Conservation (phyloP, 2,797 vertebrate species). For the Chaetophractus vellerosus region DNA sequence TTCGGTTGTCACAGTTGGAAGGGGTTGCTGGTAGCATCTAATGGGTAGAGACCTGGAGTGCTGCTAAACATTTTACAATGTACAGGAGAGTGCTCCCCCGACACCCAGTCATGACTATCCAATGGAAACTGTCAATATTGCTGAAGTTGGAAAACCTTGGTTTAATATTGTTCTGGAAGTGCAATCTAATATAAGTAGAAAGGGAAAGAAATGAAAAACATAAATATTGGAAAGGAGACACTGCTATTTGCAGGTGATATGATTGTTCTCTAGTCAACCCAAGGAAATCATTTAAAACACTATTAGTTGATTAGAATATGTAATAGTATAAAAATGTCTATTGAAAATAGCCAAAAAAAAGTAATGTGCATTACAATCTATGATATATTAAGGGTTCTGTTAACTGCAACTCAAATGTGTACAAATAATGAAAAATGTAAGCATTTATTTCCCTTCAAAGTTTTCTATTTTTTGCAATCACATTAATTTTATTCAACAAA, state of each 20-base stretch:
- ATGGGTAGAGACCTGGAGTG: neutral
- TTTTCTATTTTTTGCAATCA: neutral
- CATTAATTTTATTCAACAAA: neutral
- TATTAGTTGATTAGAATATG: neutral
- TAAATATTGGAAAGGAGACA: neutral
- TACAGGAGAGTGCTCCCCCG: neutral
- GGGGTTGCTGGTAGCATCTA: neutral
- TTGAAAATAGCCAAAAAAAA: neutral
- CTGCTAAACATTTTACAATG: no score
- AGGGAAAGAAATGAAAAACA: neutral
- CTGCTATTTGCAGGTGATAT: neutral
- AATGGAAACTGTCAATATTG: neutral
- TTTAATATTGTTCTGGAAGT: neutral
- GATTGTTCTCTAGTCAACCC: neutral
- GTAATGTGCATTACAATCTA: neutral
- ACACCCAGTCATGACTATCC: neutral
- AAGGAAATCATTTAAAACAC: neutral
- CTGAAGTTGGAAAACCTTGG: neutral
- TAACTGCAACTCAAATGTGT: neutral
- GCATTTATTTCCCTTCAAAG: neutral
- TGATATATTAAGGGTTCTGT: neutral
- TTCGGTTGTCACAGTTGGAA: no score
- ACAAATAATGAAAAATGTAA: constrained; percentile 12
- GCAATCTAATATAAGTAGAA: neutral
- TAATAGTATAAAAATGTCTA: neutral